Conservation (phyloP, 2,797 vertebrate species). For the Denticeps clupeoides region DNA sequence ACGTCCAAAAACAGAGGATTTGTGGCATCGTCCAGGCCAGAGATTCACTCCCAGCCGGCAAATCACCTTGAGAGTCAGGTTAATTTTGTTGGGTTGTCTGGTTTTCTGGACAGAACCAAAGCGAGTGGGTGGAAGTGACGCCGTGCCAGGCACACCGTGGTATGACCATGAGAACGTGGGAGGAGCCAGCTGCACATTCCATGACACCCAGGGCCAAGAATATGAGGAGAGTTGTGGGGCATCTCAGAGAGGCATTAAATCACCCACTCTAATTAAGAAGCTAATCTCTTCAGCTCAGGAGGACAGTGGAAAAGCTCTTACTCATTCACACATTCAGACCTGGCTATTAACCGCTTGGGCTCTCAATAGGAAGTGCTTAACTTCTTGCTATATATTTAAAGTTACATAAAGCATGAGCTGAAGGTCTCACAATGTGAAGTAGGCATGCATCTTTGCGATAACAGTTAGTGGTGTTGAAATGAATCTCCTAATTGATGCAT, state of each 20-base stretch:
- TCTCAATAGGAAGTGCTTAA: background rate
- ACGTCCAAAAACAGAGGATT: too few species aligned
- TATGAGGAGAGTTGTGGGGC: background rate
- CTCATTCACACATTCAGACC: background rate
- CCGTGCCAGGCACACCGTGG: background rate
- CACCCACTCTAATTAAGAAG: background rate
- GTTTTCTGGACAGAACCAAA: too few species aligned
- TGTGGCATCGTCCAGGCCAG: too few species aligned
- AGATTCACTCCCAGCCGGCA: too few species aligned
- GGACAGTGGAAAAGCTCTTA: background rate
- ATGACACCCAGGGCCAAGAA: background rate
- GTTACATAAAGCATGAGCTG: background rate
- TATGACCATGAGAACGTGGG: background rate
- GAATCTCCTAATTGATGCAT: too few species aligned
- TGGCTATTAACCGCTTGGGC: background rate
- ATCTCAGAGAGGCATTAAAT: background rate
- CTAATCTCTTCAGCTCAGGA: background rate
- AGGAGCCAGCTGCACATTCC: constrained; percentile 1
- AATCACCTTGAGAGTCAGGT: too few species aligned
- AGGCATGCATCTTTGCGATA: too few species aligned
- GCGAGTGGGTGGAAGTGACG: too few species aligned
- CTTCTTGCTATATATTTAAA: background rate
- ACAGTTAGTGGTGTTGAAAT: too few species aligned
- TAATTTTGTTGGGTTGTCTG: background rate
- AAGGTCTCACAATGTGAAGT: background rate